Evolutionary conservation across 1,140 invertebrate species (phyloP), one percentile per base, ranked within the genome.

Genomic region (Limonius californicus): DNA sequence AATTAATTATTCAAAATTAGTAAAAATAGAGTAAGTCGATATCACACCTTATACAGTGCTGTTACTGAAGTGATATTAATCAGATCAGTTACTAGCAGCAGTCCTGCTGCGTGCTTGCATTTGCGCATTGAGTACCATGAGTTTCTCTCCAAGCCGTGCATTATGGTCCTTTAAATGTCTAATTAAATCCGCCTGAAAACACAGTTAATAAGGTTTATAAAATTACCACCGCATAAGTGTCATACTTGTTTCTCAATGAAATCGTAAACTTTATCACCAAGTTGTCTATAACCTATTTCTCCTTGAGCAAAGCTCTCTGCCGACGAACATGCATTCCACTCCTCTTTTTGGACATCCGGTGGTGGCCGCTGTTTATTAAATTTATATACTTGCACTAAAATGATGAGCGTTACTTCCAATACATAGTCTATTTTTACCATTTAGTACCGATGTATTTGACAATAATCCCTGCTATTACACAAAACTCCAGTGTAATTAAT

Each of bases 231-330:
- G 16, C 16, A 43, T 7, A 43, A 43, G 2, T 7, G 2, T 3
- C 50, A 20, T 64, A 76, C 83, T 74, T 88, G 86, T 68, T 86
- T 85, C 72, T 87, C 84, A 35, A 87, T 76, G 54, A 88, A 78
- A 57, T 87, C 85, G 20, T 80, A 78, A 2, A 83, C 72, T 70
- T 84, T 81, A 18, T 80, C 79, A 53, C 79, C 81, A 47, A 76
- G 78, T 65, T 81, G 79, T 67, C 78, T 79, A 39, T 81, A 83
- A 8, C 85, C 84, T 54, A 86, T 73, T 68, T 85, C 84, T 16
- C 76, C 79, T 35, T 77, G 76, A 1, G 76, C 74, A 58, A 81
- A 81, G 11, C 74, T 77, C 63, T 82, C 77, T 65, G 81, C 75
- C 12, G 76, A 71, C 59, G 77, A 74, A 70, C 81, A 73, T 59